phyloP scores from a whole-genome alignment of 1,140 invertebrate species.

The Drosophila ironensis region DNA sequence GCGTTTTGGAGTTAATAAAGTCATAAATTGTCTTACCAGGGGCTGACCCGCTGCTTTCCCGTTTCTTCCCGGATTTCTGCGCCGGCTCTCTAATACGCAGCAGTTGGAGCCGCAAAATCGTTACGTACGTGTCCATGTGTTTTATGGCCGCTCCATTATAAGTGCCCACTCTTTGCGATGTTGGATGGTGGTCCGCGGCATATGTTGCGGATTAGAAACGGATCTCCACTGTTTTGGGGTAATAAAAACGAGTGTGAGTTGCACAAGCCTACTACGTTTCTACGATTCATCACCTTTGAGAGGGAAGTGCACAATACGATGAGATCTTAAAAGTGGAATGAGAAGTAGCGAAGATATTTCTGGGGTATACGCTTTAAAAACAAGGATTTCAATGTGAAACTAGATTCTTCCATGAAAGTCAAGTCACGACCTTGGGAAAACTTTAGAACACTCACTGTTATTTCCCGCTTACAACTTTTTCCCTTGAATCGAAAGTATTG shows the following conservation, averaged over 20 bases:
- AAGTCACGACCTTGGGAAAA: too few relatives aligned
- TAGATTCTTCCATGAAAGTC: too few relatives aligned
- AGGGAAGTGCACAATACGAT: too few relatives aligned
- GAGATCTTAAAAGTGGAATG: too few relatives aligned
- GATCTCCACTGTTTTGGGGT: constrained; percentile 7
- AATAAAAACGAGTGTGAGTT: neutral
- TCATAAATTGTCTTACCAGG: constrained; percentile 76
- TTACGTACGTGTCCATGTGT: constrained; percentile 65
- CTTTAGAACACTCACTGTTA: too few relatives aligned
- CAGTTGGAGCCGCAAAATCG: constrained; percentile 57
- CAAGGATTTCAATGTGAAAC: too few relatives aligned
- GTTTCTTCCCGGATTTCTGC: constrained; percentile 45
- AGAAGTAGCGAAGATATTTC: too few relatives aligned
- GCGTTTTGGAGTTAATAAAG: constrained; percentile 78
- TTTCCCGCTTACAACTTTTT: too few relatives aligned
- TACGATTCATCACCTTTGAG: constrained; percentile 31
- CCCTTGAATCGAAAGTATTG: neutral
- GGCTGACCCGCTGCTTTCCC: constrained; percentile 36
- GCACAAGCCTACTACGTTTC: neutral
- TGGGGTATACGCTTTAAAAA: too few relatives aligned
- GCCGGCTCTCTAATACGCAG: constrained; percentile 65
- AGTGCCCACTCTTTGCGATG: constrained; percentile 36
- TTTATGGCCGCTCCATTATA: constrained; percentile 69
- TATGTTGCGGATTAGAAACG: constrained; percentile 74
- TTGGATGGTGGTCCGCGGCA: constrained; percentile 27